phyloP scores from a whole-genome alignment of 2,113 vertebrate species.

The Pelodiscus sinensis region DNA sequence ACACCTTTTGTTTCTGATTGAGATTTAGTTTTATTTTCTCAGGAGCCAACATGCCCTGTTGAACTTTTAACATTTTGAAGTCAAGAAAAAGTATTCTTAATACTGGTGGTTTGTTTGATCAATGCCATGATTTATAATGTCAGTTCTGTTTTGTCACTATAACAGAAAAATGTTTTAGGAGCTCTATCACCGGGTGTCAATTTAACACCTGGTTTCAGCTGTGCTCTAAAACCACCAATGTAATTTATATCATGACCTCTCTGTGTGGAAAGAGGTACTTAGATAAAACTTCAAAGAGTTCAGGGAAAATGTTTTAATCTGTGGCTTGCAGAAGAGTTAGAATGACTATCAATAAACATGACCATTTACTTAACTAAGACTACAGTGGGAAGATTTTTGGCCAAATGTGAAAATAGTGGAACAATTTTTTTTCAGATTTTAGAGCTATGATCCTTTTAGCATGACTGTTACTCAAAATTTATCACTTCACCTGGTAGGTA shows the following conservation, averaged over 20 bases:
- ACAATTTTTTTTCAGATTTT: not conserved
- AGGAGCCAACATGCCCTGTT: not conserved
- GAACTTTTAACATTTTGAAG: not conserved
- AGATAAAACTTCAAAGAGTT: not conserved
- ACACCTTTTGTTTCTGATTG: not conserved
- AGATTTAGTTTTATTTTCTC: not conserved
- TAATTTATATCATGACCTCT: conserved; percentile 15
- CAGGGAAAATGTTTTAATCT: conserved; percentile 1
- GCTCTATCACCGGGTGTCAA: conserved; percentile 23
- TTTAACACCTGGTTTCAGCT: conserved; percentile 47
- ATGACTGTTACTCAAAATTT: not conserved
- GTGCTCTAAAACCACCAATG: conserved; percentile 20
- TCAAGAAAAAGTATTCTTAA: not conserved
- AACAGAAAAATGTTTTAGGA: not conserved
- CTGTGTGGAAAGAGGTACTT: not conserved
- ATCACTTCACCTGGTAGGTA: not conserved
- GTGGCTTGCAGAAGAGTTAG: not conserved
- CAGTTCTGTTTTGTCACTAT: conserved; percentile 17
- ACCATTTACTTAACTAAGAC: not conserved
- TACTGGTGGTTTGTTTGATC: not conserved
- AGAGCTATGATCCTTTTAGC: not conserved
- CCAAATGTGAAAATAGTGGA: not conserved
- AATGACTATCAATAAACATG: not conserved
- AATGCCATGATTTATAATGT: not conserved
- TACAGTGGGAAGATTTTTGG: not conserved